phyloP scores from a whole-genome alignment of 2,113 vertebrate genomes.

The Girardinichthys multiradiatus region DNA sequence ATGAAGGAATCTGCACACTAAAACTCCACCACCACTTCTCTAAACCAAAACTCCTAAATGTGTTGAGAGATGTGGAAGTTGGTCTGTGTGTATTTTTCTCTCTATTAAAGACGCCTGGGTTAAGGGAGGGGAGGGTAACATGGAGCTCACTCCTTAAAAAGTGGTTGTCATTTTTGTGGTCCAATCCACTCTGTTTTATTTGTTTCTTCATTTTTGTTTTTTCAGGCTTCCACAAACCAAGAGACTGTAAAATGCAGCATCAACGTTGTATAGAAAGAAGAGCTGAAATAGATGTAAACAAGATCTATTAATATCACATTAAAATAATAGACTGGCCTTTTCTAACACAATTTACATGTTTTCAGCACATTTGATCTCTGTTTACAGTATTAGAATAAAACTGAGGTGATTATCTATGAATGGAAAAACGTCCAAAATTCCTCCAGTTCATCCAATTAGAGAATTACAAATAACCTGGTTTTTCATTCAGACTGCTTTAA shows the following conservation, averaged over 20 bases:
- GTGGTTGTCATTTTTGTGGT: conserved; percentile 65
- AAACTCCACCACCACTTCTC: conserved; percentile 13
- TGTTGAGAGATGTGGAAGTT: conserved; percentile 21
- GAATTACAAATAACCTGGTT: conserved; percentile 63
- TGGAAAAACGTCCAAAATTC: conserved; percentile 60
- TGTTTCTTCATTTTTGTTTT: conserved; percentile 53
- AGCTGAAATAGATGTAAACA: conserved; percentile 9
- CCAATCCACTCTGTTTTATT: conserved; percentile 48
- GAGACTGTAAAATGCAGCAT: conserved; percentile 12
- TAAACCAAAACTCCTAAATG: conserved; percentile 21
- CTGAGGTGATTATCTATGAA: not conserved
- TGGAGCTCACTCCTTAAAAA: conserved; percentile 31
- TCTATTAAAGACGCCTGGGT: conserved; percentile 40
- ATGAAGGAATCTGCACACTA: not conserved
- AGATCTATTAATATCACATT: conserved; percentile 19
- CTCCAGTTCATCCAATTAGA: conserved; percentile 63
- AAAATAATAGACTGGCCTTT: conserved; percentile 8
- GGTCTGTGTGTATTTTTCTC: conserved; percentile 32
- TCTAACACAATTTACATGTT: conserved; percentile 17
- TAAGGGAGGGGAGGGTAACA: conserved; percentile 1
- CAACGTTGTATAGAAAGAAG: not conserved
- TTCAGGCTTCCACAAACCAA: conserved; percentile 23
- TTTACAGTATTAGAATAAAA: conserved; percentile 31
- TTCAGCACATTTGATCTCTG: conserved; percentile 8
- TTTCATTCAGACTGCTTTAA: conserved; percentile 68